phyloP scores from a whole-genome alignment of 2,113 vertebrate species.

The Orthonyx spaldingii region DNA sequence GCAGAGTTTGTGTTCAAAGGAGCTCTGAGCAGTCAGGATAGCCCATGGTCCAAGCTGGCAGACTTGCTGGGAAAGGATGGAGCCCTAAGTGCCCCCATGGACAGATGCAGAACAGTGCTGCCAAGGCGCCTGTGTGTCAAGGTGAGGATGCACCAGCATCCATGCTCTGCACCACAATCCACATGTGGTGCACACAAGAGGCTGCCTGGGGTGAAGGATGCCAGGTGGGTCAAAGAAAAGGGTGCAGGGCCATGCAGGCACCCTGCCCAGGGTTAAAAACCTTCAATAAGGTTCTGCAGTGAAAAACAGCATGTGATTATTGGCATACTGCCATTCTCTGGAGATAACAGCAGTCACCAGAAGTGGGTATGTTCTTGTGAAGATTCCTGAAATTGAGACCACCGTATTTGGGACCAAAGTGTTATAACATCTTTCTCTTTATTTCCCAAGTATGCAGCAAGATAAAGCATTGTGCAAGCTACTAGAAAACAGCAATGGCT shows the following conservation, averaged over 20 bases:
- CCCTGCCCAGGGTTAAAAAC: background rate
- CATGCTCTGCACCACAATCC: background rate
- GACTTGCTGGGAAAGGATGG: background rate
- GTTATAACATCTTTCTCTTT: background rate
- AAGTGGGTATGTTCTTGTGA: background rate
- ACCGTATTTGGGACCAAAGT: background rate
- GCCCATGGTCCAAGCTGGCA: background rate
- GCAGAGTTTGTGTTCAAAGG: background rate
- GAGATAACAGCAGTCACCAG: background rate
- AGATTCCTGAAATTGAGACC: background rate
- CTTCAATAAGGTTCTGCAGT: background rate
- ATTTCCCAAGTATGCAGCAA: background rate
- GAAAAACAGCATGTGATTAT: background rate
- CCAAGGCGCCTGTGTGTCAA: accelerated
- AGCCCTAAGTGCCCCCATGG: background rate
- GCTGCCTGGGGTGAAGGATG: background rate
- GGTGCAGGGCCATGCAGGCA: background rate
- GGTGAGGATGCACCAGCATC: background rate
- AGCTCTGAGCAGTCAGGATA: background rate
- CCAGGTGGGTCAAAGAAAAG: background rate
- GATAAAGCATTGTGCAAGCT: background rate
- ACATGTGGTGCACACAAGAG: background rate
- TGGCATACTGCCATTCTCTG: background rate
- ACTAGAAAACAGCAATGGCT: background rate
- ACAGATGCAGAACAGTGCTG: background rate